Base-by-base conservation (phyloP, 2,888 invertebrate species). In the Latrodectus elegans region DNA sequence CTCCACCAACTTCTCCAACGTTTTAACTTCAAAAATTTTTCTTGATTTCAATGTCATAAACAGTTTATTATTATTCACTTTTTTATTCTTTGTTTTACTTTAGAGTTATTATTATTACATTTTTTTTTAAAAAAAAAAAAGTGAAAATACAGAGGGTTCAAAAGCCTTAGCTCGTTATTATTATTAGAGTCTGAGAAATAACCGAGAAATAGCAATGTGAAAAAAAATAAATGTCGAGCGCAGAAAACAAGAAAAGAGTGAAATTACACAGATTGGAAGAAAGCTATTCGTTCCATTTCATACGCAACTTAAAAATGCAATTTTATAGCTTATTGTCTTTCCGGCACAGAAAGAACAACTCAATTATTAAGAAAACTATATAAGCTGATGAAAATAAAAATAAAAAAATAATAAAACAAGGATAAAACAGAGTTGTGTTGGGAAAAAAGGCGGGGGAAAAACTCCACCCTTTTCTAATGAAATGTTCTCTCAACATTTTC, bases 291-390 rank as follows among this genome's bases (percentile, higher is more conserved):
- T 79, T 79, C 38, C 17, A 53, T 71, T 77, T 68, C 17, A 68
- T 77, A 67, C 22, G 22, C 51, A 70, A 38, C 82, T 82, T 60
- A 78, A 84, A 87, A 87, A 87, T 87, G 86, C 81, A 87, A 87
- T 87, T 87, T 81, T 73, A 82, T 81, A 87, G 86, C 81, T 87
- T 87, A 87, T 87, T 87, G 86, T 87, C 67, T 81, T 86, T 80
- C 53, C 60, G 60, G 55, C 75, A 75, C 76, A 38, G 81, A 87
- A 87, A 87, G 86, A 81, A 60, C 86, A 87, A 87, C 86, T 87
- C 73, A 82, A 81, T 87, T 87, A 87, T 87, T 87, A 81, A 87
- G 81, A 76, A 75, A 87, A 68, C 76, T 76, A 38, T 15, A 55
- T 65, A n/a, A 26, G 71, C 26, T 10, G 53, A 26, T 26, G 49